Base-by-base conservation (phyloP, 2,797 vertebrate species). In the Crax fasciolata region DNA sequence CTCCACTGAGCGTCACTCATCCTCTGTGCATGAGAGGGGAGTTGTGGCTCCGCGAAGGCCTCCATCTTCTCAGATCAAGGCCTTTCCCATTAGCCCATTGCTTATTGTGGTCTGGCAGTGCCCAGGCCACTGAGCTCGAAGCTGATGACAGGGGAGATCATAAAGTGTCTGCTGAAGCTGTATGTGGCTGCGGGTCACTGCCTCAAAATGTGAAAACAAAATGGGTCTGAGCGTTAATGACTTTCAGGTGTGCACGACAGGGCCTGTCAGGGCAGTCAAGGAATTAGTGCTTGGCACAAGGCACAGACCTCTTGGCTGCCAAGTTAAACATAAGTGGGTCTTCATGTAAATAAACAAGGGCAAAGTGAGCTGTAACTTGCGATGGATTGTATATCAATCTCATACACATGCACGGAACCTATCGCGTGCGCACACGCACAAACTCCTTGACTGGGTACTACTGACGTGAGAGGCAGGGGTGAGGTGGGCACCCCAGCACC, bases 161-260 rank as follows among this genome's bases (percentile, higher is more conserved):
- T 97, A 93, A 95, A 97, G 97, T 94, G 97, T 86, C 82, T 97
- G 97, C 83, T 30, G 78, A 73, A 51, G 89, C 95, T 52, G 93
- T 94, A 96, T 77, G 51, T 75, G 94, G 95, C 97, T 68, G 84
- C 6, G 94, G 97, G 97, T 98, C 98, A 93, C 91, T 93, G 96
- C 97, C 89, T 97, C 48, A 76, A 94, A 97, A 97, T 21, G 95
- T 97, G 97, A 98, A 97, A 97, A 96, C 96, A 97, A 77, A 96
- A 91, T 28, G 75, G 96, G 93, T 90, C 95, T n/a, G 57, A 81
- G 83, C 27, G 43, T 96, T 97, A 97, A 98, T 97, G 97, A 75
- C 96, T 97, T 98, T 95, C 98, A 98, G 98, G 97, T 97, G 97
- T 68, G 76, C 43, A 82, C 78, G 73, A 93, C 95, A 52, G 87